Evolutionary conservation across 2,113 vertebrate genomes (phyloP).

Genomic region (Centrocercus urophasianus): DNA sequence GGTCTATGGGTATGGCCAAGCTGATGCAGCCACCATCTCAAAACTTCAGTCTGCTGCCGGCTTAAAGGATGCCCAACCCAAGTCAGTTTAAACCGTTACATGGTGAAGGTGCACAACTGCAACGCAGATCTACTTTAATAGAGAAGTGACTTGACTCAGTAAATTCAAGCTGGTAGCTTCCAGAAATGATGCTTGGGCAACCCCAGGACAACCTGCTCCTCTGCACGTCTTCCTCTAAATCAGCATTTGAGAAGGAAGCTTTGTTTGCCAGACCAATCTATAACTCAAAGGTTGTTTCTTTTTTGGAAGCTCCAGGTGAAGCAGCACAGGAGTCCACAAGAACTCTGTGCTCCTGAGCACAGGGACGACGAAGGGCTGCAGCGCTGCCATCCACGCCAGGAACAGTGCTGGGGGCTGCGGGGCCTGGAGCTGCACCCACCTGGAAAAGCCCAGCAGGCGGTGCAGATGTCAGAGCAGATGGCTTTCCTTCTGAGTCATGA

Average conservation of each 20-base stretch:
- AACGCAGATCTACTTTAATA: neutral
- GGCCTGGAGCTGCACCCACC: neutral
- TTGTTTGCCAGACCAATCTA: neutral
- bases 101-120: neutral
- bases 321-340: neutral
- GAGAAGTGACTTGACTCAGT: no score
- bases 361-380: neutral
- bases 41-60: rapidly evolving
- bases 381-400: neutral
- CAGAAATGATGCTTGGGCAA: rapidly evolving
- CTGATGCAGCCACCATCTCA: neutral
- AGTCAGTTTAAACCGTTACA: rapidly evolving
- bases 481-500: neutral
- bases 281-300: neutral
- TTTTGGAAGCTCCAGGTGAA: neutral
- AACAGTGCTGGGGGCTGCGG: neutral
- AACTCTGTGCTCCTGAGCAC: neutral
- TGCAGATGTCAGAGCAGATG: neutral
- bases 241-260: neutral
- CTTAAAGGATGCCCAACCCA: rapidly evolving
- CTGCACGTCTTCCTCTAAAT: neutral
- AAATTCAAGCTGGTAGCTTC: neutral
- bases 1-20: rapidly evolving
- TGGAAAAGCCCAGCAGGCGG: neutral
- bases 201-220: neutral